Percentiles rank a stretch among this genome's conserved stretches.
Evolutionary conservation across 2,888 invertebrate genomes (phyloP).

Genomic region (Apamea epomidion): DNA sequence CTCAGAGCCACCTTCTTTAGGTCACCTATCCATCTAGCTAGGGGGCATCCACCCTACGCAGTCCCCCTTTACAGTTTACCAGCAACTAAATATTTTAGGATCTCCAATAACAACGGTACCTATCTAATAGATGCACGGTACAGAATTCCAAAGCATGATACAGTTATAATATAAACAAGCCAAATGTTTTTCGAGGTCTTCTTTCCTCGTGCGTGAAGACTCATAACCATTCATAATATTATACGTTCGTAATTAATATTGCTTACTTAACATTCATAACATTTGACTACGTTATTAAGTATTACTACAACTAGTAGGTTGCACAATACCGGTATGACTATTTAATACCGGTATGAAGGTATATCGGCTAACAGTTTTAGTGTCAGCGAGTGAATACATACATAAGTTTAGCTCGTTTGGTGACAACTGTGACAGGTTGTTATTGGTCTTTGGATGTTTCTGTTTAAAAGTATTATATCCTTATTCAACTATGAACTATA

Average conservation of each 20-base stretch:
- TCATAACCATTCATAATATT: conserved; percentile 36
- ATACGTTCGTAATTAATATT: conserved; percentile 39
- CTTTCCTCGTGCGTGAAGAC: conserved; percentile 51
- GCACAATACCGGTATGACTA: conserved; percentile 25
- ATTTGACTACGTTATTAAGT: conserved; percentile 17
- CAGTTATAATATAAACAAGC: conserved; percentile 21
- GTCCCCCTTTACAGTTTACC: neutral
- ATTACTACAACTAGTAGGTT: conserved; percentile 30
- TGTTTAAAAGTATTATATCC: neutral
- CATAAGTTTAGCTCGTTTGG: neutral
- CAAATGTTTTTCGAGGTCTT: conserved; percentile 41
- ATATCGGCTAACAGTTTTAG: conserved; percentile 6
- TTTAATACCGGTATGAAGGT: neutral
- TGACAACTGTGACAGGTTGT: neutral
- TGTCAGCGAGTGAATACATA: neutral
- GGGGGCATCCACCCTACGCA: too few species aligned
- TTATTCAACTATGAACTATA: neutral
- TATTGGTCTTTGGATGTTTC: neutral
- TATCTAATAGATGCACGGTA: neutral
- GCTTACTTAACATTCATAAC: conserved; percentile 52
- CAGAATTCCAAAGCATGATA: neutral
- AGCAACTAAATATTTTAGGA: neutral
- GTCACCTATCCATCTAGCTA: too few species aligned
- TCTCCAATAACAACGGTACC: neutral
- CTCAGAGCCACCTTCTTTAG: too few species aligned